Percentiles rank a stretch among this genome's conserved stretches.
Conservation (phyloP, 2,888 invertebrate genomes). For the Ypsolopha sequella region DNA sequence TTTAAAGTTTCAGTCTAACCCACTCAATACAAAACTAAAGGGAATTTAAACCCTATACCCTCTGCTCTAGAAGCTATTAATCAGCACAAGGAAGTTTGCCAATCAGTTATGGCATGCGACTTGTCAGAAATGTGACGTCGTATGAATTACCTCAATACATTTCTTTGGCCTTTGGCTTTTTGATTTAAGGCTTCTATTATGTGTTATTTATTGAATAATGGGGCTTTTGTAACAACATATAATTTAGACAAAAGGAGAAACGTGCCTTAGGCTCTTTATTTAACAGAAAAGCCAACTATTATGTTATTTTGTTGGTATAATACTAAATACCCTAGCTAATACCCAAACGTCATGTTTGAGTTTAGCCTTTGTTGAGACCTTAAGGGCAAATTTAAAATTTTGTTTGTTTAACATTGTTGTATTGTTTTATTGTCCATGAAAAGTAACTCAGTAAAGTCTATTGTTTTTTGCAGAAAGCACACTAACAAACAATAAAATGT, state of each 20-base stretch:
- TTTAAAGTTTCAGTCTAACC: not conserved
- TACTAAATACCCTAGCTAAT: too few species aligned
- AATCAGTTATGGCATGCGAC: not conserved
- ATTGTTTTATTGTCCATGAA: too few species aligned
- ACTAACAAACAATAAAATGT: too few species aligned
- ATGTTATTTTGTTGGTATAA: too few species aligned
- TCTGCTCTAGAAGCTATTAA: not conserved
- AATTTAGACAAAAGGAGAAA: not conserved
- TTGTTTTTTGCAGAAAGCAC: too few species aligned
- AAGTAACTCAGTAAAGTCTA: too few species aligned
- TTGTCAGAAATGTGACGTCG: not conserved
- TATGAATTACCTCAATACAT: not conserved
- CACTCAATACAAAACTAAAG: not conserved
- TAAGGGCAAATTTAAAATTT: too few species aligned
- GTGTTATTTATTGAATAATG: not conserved
- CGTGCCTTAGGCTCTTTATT: not conserved
- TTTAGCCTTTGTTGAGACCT: too few species aligned
- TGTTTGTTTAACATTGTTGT: too few species aligned
- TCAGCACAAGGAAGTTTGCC: not conserved
- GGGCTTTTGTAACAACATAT: not conserved
- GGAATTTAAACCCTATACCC: too few species aligned
- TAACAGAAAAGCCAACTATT: not conserved
- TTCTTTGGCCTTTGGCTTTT: not conserved
- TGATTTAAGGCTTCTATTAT: slow-evolving; percentile 1
- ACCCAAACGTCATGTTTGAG: too few species aligned